Evolutionary conservation across 1,140 invertebrate species (phyloP).

Genomic region (Atta texana): DNA sequence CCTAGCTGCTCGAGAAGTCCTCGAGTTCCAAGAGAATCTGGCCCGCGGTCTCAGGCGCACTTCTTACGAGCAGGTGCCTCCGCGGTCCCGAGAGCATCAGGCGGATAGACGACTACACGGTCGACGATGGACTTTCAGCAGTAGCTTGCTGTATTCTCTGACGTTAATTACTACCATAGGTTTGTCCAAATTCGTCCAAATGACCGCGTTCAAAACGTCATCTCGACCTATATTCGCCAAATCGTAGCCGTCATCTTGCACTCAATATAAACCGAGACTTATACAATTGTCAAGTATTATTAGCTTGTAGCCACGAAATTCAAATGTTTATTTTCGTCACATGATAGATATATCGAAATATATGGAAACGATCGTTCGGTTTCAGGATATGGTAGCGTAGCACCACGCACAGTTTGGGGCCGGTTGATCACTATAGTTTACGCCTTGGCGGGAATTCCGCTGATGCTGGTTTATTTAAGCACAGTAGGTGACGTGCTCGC

Average conservation of each 20-base stretch:
- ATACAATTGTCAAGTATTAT: background rate
- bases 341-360: background rate
- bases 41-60: slow-evolving; percentile 82
- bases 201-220: background rate
- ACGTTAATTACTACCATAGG: slow-evolving; percentile 98
- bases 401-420: slow-evolving; percentile 95
- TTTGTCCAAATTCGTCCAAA: slow-evolving; percentile 79
- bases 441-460: slow-evolving; percentile 95
- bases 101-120: slow-evolving; percentile 86
- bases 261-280: too few species aligned
- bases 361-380: slow-evolving; percentile 40
- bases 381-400: slow-evolving; percentile 96
- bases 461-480: slow-evolving; percentile 96
- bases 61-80: slow-evolving; percentile 82
- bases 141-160: slow-evolving; percentile 97
- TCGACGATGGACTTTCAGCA: slow-evolving; percentile 95
- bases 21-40: slow-evolving; percentile 92
- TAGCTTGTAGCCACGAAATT: background rate
- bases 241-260: background rate
- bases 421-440: slow-evolving; percentile 94
- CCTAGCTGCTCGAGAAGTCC: slow-evolving; percentile 93
- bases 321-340: background rate
- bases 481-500: slow-evolving; percentile 93
- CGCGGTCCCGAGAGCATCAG: slow-evolving; percentile 75
- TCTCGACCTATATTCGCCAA: background rate